Evolutionary conservation across 53 echinoderm and acorn worm species (phyloP).

Genomic region (Temnopleurus reevesii): DNA sequence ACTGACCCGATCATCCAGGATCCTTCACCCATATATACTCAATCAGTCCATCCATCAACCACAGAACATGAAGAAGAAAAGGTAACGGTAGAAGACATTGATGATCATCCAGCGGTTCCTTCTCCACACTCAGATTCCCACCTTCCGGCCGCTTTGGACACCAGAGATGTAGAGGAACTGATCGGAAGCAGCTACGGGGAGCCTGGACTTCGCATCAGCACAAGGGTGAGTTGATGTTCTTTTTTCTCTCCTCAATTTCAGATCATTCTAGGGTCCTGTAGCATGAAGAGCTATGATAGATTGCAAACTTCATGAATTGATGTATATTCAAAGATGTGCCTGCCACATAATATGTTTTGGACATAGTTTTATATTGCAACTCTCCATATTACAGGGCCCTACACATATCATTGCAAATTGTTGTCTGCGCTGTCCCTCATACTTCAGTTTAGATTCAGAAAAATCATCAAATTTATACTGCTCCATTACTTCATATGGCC

Average conservation of each 20-base stretch:
- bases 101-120: conserved; percentile 27
- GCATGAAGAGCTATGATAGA: too few relatives aligned
- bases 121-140: not conserved
- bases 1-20: not conserved
- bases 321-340: too few relatives aligned
- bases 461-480: too few relatives aligned
- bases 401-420: too few relatives aligned
- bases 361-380: too few relatives aligned
- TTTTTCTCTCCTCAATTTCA: not conserved
- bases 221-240: conserved; percentile 35
- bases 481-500: too few relatives aligned
- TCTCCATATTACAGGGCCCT: too few relatives aligned
- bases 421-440: too few relatives aligned
- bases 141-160: not conserved
- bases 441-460: too few relatives aligned
- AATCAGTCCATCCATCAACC: not conserved
- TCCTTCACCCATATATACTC: not conserved
- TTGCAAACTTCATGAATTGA: too few relatives aligned
- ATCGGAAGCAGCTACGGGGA: conserved; percentile 47
- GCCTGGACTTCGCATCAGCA: conserved; percentile 45
- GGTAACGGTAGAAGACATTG: not conserved
- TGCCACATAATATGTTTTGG: too few relatives aligned
- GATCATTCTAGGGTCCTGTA: too few relatives aligned
- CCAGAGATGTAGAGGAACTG: not conserved
- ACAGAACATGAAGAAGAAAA: conserved; percentile 19